phyloP scores from a whole-genome alignment of 2,797 vertebrate genomes.

The Mionectes olivaceus region DNA sequence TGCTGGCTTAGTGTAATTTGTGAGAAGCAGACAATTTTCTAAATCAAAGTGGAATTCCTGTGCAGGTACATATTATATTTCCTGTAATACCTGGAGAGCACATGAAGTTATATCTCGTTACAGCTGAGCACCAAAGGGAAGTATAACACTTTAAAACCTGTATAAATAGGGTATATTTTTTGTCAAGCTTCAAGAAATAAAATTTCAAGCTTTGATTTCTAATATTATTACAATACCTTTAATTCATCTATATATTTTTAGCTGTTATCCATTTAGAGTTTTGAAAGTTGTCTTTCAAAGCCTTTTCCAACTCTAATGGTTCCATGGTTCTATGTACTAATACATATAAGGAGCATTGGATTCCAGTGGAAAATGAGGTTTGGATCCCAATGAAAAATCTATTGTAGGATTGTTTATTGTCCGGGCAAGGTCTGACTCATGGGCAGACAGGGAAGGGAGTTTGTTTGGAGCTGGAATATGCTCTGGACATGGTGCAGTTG shows the following conservation, averaged over 20 bases:
- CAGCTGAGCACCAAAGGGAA: not conserved
- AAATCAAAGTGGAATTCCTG: not conserved
- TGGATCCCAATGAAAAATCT: not conserved
- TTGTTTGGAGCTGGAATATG: not conserved
- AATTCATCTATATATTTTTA: not conserved
- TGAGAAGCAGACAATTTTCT: not conserved
- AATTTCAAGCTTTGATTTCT: not conserved
- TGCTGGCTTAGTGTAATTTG: not conserved
- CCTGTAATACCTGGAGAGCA: not conserved
- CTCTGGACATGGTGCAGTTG: not conserved
- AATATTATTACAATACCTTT: not conserved
- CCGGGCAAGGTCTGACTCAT: not conserved
- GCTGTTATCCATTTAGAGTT: not conserved
- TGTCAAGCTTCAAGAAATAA: not conserved
- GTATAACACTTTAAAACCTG: not conserved
- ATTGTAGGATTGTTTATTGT: not conserved
- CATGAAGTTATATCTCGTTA: not conserved
- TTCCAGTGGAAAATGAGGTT: not conserved
- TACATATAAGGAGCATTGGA: not conserved
- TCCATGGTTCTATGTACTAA: not conserved
- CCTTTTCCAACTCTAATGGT: not conserved
- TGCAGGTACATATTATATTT: not conserved
- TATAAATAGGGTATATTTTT: not conserved
- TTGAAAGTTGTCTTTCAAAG: not conserved
- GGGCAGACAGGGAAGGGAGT: not conserved